Evolutionary conservation across 2,888 invertebrate genomes (phyloP), one percentile per base, ranked within the genome.

Genomic region (Stictocephala bisonia): DNA sequence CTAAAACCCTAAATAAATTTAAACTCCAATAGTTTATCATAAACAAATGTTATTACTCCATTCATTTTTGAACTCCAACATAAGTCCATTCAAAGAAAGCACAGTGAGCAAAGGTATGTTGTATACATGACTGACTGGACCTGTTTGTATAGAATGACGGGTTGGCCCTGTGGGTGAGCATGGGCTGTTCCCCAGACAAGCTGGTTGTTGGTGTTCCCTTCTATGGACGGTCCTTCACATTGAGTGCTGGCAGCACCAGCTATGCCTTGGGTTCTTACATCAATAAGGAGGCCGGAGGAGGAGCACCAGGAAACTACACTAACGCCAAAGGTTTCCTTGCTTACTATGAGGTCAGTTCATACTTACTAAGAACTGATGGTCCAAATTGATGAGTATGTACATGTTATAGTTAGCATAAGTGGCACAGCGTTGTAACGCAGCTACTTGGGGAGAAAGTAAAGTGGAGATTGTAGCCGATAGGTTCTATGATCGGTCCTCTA

Each of bases 241-340:
- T 96, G 24, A 91, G 94, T 71, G 88, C 88, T 71, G 91, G 94
- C 11, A 95, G 94, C 83, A 93, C 87, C 77, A 94, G 95, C 85
- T 93, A 94, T 82, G 90, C 90, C 66, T 87, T 92, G 41, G 94
- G 95, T 31, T 95, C 95, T 0, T 94, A 92, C 82, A 94, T 96
- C 81, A 94, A 95, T 83, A 95, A 95, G 83, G 96, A 95, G 85
- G 94, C 94, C 2, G 95, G 93, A 0, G 95, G 95, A 22, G 96
- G 95, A 0, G 88, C 88, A 13, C 93, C 95, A 0, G 95, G 95
- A 0, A 91, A 92, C 0, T 96, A 90, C 81, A 96, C 95, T 0
- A 92, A 92, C 76, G 95, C 94, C 24, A 91, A 93, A 73, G 95
- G 95, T 72, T 95, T 95, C 83, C 88, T 94, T 83, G 90, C 94